Base-by-base conservation (phyloP, 2,113 vertebrate species). In the Lipophrys pholis region DNA sequence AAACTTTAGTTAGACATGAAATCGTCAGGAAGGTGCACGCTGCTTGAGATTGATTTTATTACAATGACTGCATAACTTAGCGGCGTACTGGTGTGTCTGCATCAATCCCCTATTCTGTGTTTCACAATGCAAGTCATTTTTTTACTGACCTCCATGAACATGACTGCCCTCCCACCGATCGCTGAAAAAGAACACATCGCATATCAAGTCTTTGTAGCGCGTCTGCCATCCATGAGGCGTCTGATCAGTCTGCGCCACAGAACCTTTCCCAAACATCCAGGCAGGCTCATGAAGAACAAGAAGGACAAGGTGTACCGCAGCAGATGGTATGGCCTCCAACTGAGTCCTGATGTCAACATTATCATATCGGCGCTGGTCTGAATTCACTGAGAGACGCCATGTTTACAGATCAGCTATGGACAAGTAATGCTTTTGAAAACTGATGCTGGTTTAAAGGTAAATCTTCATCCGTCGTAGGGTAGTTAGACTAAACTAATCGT, bases 1-100 rank as follows among this genome's bases (percentile, higher is more conserved):
- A 35, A 8, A 7, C 59, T 55, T 63, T 40, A 68, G 46, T 68
- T 67, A 39, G 56, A 71, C 66, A 54, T 56, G 6, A 72, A 73
- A 74, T 42, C 60, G 46, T 50, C 54, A 50, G n/a, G 11, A 45
- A 68, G 60, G 66, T 40, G 62, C 40, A 16, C 39, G 39, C 7
- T 16, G 6, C 45, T 8, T 17, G 15, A 50, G 5, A n/a, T 30
- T 62, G 35, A 40, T 74, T 50, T 57, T 14, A 63, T 41, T 42
- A 36, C 11, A 7, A 45, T 60, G 11, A 16, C 42, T 8, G 15
- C 30, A 45, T 68, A 3, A 61, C 62, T 58, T 59, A 30, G 17
- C 3, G 11, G 6, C 35, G 21, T 54, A 36, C 14, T 11, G 39
- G 15, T 9, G 55, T 42, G 50, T 21, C 45, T 42, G 15, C 3